Evolutionary conservation across 2,797 vertebrate genomes (phyloP).

Genomic region (Liasis olivaceus): DNA sequence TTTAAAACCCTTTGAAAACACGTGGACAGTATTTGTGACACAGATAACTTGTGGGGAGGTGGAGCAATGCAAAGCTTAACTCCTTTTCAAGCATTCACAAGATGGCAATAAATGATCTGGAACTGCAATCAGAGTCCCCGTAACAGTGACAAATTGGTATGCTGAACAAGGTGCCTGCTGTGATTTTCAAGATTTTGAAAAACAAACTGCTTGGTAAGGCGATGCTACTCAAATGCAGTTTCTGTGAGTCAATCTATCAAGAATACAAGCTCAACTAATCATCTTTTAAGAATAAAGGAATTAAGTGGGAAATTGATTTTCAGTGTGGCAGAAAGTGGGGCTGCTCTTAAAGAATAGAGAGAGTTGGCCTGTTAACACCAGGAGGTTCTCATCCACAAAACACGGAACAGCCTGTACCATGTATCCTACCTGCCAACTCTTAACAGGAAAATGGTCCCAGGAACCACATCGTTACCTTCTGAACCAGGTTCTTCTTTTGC

Average conservation of each 20-base stretch:
- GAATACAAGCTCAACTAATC: not conserved
- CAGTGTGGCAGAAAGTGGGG: not conserved
- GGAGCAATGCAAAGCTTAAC: not conserved
- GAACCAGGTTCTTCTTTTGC: constrained; percentile 80
- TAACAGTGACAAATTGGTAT: not conserved
- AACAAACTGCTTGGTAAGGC: not conserved
- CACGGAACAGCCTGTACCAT: rapidly evolving
- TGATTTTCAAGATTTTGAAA: not conserved
- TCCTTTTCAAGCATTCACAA: not conserved
- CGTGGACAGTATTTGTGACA: not conserved
- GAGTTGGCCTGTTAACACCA: not conserved
- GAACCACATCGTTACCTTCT: constrained; percentile 75
- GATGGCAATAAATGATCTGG: not conserved
- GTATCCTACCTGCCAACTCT: not conserved
- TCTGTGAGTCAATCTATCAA: not conserved
- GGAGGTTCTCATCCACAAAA: not conserved
- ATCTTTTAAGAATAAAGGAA: not conserved
- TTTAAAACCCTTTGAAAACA: not conserved
- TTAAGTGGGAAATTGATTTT: not conserved
- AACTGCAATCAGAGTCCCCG: not conserved
- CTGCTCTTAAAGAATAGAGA: not conserved
- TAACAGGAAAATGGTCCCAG: not conserved
- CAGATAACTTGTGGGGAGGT: not conserved
- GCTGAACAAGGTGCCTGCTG: not conserved
- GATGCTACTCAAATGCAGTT: not conserved